phyloP scores from a whole-genome alignment of 2,797 vertebrate species.

The Melopsittacus undulatus region DNA sequence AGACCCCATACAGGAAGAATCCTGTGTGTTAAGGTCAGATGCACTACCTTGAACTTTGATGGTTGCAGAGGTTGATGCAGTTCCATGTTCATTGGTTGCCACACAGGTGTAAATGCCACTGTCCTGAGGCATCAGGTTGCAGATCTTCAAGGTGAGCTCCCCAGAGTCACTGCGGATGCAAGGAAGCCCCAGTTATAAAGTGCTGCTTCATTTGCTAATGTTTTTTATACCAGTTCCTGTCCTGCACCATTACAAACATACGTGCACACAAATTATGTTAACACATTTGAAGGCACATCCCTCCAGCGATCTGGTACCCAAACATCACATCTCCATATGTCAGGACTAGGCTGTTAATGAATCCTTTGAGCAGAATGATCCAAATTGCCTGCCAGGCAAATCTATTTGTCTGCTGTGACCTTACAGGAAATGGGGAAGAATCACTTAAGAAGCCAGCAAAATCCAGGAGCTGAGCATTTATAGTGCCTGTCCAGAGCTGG shows the following conservation, averaged over 20 bases:
- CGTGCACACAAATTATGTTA: not conserved
- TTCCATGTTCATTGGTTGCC: conserved; percentile 90
- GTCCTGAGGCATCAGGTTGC: conserved; percentile 97
- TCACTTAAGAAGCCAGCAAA: not conserved
- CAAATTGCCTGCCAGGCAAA: not conserved
- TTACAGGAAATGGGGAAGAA: not conserved
- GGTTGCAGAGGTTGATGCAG: conserved; percentile 90
- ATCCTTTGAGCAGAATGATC: not conserved
- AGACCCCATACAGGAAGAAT: not conserved
- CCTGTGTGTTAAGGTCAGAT: rapidly evolving
- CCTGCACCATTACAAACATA: not conserved
- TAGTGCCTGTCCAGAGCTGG: not conserved
- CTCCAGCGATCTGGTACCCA: not conserved
- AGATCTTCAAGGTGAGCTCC: conserved; percentile 93
- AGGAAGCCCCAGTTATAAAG: not conserved
- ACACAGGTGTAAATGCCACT: conserved; percentile 97
- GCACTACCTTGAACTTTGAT: conserved; percentile 95
- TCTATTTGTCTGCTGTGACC: not conserved
- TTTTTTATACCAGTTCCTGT: not conserved
- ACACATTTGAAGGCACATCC: not conserved
- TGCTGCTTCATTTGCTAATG: not conserved
- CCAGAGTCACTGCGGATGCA: conserved; percentile 86
- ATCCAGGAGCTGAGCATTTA: not conserved
- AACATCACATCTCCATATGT: not conserved
- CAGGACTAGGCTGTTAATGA: not conserved